These are phyloP conservation scores for Ormia ochracea DNA, from an alignment of 2,888 invertebrate genomes.

Conservation along the genomic window DNA sequence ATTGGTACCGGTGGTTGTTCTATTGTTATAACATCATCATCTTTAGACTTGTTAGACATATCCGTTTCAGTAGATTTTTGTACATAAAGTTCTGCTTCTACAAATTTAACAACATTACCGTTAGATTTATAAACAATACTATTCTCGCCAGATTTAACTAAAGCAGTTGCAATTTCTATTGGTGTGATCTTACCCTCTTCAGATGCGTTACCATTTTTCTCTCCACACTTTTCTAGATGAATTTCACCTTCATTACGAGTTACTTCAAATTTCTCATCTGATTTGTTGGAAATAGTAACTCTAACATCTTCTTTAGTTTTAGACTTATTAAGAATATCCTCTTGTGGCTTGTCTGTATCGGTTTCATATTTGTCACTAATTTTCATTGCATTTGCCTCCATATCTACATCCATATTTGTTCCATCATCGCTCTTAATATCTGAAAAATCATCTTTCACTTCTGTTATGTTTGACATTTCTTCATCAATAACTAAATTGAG, in stretches of 20 bases:
- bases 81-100: conserved; percentile 18
- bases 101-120: conserved; percentile 51
- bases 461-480: conserved; percentile 44
- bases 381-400: neutral
- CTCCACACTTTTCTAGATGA: neutral
- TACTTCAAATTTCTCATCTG: neutral
- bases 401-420: conserved; percentile 23
- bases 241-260: neutral
- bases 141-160: neutral
- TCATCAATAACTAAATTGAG: conserved; percentile 62
- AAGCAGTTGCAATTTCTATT: no score
- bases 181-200: no score
- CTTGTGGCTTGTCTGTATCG: neutral
- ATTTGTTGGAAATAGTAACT: no score
- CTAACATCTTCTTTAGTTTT: neutral
- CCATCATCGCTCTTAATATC: conserved; percentile 20
- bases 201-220: no score
- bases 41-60: conserved; percentile 25
- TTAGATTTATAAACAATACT: conserved; percentile 15
- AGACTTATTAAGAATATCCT: neutral
- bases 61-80: neutral
- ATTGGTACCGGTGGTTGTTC: conserved; percentile 58
- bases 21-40: conserved; percentile 57
- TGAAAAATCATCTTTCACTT: conserved; percentile 8
- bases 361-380: neutral